These are phyloP conservation scores for Microctenopoma steveboyesi DNA, from an alignment of 2,797 vertebrate genomes.

Conservation along the genomic window DNA sequence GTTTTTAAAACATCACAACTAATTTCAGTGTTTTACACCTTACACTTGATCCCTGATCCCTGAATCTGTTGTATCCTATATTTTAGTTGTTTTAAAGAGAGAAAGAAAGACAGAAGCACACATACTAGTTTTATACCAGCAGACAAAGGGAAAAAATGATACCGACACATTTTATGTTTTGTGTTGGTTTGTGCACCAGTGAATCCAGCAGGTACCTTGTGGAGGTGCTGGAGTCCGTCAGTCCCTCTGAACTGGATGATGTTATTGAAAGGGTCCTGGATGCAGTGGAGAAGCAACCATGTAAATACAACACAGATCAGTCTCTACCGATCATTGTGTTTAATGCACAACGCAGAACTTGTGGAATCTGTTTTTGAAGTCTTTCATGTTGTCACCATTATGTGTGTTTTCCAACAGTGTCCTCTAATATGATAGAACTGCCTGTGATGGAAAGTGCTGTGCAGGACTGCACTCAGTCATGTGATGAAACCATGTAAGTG, in stretches of 20 bases:
- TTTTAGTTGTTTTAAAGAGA: no score
- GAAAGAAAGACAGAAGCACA: no score
- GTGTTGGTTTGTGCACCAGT: conserved; percentile 71
- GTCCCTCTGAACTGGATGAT: conserved; percentile 87
- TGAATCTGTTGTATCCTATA: no score
- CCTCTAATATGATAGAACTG: conserved; percentile 92
- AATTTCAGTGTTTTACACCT: no score
- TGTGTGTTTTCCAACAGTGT: conserved; percentile 82
- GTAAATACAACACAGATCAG: conserved; percentile 76
- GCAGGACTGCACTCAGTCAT: conserved; percentile 92
- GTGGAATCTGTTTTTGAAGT: background rate
- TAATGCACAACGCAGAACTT: background rate
- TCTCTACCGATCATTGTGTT: background rate
- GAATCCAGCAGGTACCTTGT: conserved; percentile 90
- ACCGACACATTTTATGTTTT: background rate
- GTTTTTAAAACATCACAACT: no score
- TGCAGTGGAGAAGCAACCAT: conserved; percentile 92
- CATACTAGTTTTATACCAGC: background rate
- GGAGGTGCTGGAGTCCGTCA: conserved; percentile 87
- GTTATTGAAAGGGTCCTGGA: conserved; percentile 90
- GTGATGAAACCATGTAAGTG: conserved; percentile 91
- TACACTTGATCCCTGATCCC: no score
- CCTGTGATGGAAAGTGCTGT: conserved; percentile 88
- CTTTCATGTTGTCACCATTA: background rate
- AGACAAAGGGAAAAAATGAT: background rate